These are phyloP conservation scores for Drosophila lutescens DNA, from an alignment of 2,888 invertebrate species.

Conservation along the genomic window DNA sequence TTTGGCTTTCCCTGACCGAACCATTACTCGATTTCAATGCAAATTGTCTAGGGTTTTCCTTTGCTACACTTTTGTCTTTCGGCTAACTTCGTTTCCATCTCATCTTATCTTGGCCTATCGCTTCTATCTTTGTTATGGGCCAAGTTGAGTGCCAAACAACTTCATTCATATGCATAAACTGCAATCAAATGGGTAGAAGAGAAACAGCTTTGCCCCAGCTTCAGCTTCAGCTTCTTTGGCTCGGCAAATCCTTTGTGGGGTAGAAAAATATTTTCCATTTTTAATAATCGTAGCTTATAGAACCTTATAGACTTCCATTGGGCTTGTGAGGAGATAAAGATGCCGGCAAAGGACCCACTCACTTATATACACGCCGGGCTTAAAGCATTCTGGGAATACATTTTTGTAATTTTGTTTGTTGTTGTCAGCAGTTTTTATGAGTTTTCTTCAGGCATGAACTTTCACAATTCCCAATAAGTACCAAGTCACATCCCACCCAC, in stretches of 20 bases:
- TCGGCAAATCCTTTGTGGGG: slow-evolving; percentile 12
- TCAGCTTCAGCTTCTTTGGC: slow-evolving; percentile 10
- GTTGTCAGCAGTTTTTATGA: slow-evolving; percentile 52
- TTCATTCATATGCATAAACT: slow-evolving; percentile 76
- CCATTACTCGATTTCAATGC: slow-evolving; percentile 49
- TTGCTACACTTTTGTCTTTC: slow-evolving; percentile 18
- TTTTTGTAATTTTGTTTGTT: slow-evolving; percentile 42
- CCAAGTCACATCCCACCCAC: slow-evolving; percentile 19
- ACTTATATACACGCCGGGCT: slow-evolving; percentile 13
- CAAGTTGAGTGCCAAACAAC: slow-evolving; percentile 66
- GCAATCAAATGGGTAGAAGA: slow-evolving; percentile 51
- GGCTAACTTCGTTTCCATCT: slow-evolving; percentile 2
- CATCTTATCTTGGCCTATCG: slow-evolving; percentile 32
- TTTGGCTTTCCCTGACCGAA: slow-evolving; percentile 13
- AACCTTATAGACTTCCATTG: slow-evolving; percentile 23
- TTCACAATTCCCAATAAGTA: slow-evolving; percentile 46
- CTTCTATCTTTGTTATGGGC: slow-evolving; percentile 40
- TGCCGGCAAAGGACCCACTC: slow-evolving; percentile 17
- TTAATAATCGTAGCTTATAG: slow-evolving; percentile 72
- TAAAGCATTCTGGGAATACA: slow-evolving; percentile 37
- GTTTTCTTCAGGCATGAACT: slow-evolving; percentile 36
- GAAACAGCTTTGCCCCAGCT: slow-evolving; percentile 15
- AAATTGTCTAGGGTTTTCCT: slow-evolving; percentile 55
- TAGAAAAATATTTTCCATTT: slow-evolving; percentile 66
- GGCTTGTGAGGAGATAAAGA: slow-evolving; percentile 16